Evolutionary conservation across 2,888 invertebrate species (phyloP).

Genomic region (Cheiracanthium punctorium): DNA sequence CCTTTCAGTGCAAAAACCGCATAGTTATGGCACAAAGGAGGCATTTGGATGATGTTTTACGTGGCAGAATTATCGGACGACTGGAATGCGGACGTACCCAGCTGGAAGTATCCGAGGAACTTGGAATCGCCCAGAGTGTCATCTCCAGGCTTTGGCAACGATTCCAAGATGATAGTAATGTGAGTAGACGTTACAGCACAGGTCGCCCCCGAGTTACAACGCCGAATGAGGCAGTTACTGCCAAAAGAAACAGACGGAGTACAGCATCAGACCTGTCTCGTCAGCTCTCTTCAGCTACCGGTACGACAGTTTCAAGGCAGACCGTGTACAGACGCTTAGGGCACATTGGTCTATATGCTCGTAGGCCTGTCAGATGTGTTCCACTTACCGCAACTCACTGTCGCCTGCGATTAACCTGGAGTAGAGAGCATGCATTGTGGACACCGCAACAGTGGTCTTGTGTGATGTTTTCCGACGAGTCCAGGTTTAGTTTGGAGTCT

Average conservation of each 20-base stretch:
- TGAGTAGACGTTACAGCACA: slow-evolving; percentile 10
- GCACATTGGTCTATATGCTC: slow-evolving; percentile 12
- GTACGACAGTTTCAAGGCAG: slow-evolving; percentile 20
- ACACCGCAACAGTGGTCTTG: slow-evolving; percentile 16
- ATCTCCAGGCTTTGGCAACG: slow-evolving; percentile 22
- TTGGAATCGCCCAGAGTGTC: slow-evolving; percentile 8
- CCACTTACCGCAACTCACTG: slow-evolving; percentile 7
- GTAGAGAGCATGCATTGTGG: slow-evolving; percentile 17
- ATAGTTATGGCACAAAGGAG: slow-evolving; percentile 8
- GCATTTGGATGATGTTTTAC: slow-evolving; percentile 26
- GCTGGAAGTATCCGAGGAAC: slow-evolving; percentile 18
- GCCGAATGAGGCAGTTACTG: slow-evolving; percentile 26
- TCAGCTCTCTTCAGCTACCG: not conserved
- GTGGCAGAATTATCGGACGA: slow-evolving; percentile 20
- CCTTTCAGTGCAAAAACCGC: not conserved
- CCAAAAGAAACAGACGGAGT: slow-evolving; percentile 16
- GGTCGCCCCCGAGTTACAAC: slow-evolving; percentile 6
- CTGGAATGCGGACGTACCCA: slow-evolving; percentile 15
- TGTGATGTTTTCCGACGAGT: slow-evolving; percentile 25
- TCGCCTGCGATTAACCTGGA: slow-evolving; percentile 1
- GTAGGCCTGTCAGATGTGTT: slow-evolving; percentile 22
- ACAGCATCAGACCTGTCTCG: slow-evolving; percentile 7
- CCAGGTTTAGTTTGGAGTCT: slow-evolving; percentile 15
- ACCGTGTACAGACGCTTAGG: slow-evolving; percentile 10
- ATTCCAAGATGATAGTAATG: slow-evolving; percentile 19